Base-by-base conservation (phyloP, 2,888 invertebrate species). In the Harpalus rubripes region DNA sequence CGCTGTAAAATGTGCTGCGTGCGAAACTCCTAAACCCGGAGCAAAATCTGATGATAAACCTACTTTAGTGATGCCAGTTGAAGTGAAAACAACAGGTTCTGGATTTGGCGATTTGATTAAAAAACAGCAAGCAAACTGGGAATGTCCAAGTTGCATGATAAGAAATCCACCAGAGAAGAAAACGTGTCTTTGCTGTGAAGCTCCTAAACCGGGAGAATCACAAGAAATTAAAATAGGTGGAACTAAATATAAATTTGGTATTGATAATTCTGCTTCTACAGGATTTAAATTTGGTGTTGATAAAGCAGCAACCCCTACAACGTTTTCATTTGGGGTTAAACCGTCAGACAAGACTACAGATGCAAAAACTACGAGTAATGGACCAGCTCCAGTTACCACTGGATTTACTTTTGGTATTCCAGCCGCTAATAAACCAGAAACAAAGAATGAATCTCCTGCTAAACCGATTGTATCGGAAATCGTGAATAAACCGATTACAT, bases 101-200 rank as follows among this genome's bases (percentile, higher is more conserved):
- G 39, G 85, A 4, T 87, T 88, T 52, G 86, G 87, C 8, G 79
- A 85, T 26, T 80, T 86, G 12, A 88, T 88, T 78, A 88, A 89
- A 86, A 87, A 87, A 58, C 88, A 89, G 83, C 86, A 86, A 6
- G 86, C 87, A 56, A 88, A 91, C 83, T 95, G 95, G 95, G 93
- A 93, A 85, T 95, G 95, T 88, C 90, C 90, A 12, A 92, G 92
- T 16, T 95, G 95, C 88, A 92, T 94, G 92, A 92, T 94, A 0
- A 91, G 91, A 83, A 95, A 95, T 88, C 90, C 91, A 72, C 88
- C 89, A 4, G 90, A 90, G 16, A 91, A 90, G 22, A 88, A 86
- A 6, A 92, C 92, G 86, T 95, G 95, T 89, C 90, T 92, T 79
- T 93, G 94, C 87, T 95, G 95, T 88, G 93, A 93, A 86, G 92